Evolutionary conservation across 1,140 invertebrate species (phyloP).

Genomic region (Elymnias hypermnestra): DNA sequence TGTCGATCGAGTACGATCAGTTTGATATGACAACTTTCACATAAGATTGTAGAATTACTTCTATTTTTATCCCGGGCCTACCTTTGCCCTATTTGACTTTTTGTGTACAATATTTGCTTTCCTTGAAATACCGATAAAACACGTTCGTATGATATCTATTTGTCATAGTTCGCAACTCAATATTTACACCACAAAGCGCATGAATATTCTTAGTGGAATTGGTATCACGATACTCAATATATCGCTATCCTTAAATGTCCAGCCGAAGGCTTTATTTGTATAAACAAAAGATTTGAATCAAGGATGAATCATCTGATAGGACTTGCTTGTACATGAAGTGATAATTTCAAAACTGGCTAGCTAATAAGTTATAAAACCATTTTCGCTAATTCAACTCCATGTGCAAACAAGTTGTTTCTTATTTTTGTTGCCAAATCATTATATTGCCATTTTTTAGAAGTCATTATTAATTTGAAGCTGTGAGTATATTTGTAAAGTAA

Average conservation of each 20-base stretch:
- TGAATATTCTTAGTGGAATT: constrained; percentile 16
- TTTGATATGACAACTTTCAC: constrained; percentile 72
- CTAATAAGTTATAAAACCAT: no score
- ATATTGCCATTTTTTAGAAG: no score
- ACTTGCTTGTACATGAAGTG: no score
- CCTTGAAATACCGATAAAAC: constrained; percentile 8
- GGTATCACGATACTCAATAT: constrained; percentile 13
- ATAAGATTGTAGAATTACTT: constrained; percentile 57
- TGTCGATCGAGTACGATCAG: constrained; percentile 54
- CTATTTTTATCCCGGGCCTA: constrained; percentile 61
- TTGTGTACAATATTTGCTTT: constrained; percentile 17
- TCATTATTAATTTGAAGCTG: no score
- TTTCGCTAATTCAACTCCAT: no score
- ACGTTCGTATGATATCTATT: not conserved
- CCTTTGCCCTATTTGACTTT: constrained; percentile 39
- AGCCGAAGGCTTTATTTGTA: constrained; percentile 25
- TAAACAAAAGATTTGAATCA: constrained; percentile 34
- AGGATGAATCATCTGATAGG: constrained; percentile 22
- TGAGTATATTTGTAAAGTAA: no score
- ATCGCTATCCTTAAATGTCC: constrained; percentile 15
- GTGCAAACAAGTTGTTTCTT: no score
- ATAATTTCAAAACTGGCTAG: no score
- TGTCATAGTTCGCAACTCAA: constrained; percentile 9
- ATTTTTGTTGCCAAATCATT: no score
- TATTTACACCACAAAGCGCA: constrained; percentile 27